These are phyloP conservation scores for Salticus scenicus DNA, from an alignment of 2,888 invertebrate genomes.

Conservation along the genomic window DNA sequence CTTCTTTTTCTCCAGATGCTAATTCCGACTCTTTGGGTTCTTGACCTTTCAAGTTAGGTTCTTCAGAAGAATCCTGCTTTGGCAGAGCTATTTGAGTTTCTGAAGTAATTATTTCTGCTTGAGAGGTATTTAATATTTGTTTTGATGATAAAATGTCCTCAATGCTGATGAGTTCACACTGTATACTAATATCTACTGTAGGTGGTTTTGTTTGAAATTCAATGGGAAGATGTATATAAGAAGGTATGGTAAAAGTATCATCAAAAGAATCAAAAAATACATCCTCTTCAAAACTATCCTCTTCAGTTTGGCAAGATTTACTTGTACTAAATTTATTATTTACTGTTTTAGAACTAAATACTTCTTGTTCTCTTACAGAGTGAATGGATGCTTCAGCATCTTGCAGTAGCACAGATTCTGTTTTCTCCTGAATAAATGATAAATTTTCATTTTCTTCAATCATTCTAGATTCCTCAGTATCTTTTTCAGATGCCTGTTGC, in stretches of 20 bases:
- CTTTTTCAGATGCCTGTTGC: background rate
- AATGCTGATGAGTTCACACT: conserved; percentile 34
- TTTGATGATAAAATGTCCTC: background rate
- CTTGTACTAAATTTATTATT: conserved; percentile 35
- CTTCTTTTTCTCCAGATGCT: conserved; percentile 2
- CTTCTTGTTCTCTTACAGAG: background rate
- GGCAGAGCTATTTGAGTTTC: background rate
- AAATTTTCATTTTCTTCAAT: background rate
- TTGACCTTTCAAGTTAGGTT: background rate
- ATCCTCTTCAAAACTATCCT: conserved; percentile 62
- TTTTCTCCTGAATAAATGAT: background rate
- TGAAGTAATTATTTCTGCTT: background rate
- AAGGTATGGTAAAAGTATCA: conserved; percentile 43
- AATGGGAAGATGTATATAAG: conserved; percentile 24
- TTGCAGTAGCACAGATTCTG: background rate
- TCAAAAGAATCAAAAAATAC: conserved; percentile 61
- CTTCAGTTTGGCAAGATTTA: conserved; percentile 61
- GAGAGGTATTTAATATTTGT: background rate
- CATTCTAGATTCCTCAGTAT: background rate
- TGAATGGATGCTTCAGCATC: background rate
- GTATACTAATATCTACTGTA: conserved; percentile 51
- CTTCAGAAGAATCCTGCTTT: background rate
- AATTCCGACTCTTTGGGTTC: background rate
- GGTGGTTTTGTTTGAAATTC: conserved; percentile 28
- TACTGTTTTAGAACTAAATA: too few species aligned